Evolutionary conservation across 2,113 vertebrate genomes (phyloP), one percentile per base, ranked within the genome.

Genomic region (Sander lucioperca): DNA sequence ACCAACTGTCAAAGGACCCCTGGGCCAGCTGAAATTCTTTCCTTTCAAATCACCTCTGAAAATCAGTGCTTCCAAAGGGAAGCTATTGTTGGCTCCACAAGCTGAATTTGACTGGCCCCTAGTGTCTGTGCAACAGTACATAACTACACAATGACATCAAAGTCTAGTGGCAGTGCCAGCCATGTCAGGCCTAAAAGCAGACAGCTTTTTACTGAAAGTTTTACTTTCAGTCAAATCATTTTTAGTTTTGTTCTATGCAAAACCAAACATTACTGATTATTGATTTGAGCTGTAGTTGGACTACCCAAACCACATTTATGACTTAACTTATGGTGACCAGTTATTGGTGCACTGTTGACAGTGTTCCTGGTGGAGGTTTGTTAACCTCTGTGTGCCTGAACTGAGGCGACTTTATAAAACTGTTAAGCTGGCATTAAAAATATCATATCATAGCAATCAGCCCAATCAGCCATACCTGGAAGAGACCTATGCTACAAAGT

Each of bases 81-180:
- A 23, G 8, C 21, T 27, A 14, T 47, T 50, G 18, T 45, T 77
- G 23, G 19, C 51, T 56, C 16, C 19, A 78, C 25, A 45, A 13
- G 30, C 19, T 79, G 33, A 69, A 48, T 62, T 56, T 77, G 62
- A 74, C 74, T 87, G 84, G 15, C 84, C 70, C 25, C 82, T 84
- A 66, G 81, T 88, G 87, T 67, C 74, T 33, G 25, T 48, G 5
- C 0, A 15, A 1, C 6, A 15, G 19, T 54, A 54, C 11, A 25
- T 23, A 79, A 48, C 51, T 62, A 27, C 77, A 84, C 56, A 71
- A 50, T 15, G 51, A 21, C 33, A 54, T 47, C 3, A 10, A 23
- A 50, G 8, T 53, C 4, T 58, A 56, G 6, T 27, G 14, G 8
- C 15, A 18, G 25, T 47, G 19, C n/a, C n/a, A 72, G 53, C 43